Conservation (phyloP, 2,888 invertebrate genomes). For the Mylabris sibirica region DNA sequence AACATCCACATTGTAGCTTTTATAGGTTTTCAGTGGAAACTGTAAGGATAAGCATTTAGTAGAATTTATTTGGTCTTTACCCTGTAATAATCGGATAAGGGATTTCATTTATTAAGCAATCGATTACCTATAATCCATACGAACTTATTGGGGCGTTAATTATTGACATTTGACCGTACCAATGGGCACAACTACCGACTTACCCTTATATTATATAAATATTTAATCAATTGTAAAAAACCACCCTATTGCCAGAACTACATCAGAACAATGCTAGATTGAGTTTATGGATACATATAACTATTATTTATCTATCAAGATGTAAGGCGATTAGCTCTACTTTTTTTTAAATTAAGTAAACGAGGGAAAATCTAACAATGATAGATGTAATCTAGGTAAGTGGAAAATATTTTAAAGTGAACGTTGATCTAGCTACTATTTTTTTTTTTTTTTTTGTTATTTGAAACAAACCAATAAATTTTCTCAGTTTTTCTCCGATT, state of each 20-base stretch:
- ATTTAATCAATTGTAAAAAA: slow-evolving; percentile 21
- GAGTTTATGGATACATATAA: neutral
- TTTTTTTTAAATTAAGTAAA: neutral
- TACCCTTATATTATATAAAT: slow-evolving; percentile 21
- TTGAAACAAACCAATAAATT: slow-evolving; percentile 44
- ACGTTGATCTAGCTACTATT: neutral
- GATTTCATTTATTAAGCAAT: slow-evolving; percentile 58
- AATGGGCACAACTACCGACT: slow-evolving; percentile 23
- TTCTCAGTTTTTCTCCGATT: slow-evolving; percentile 39
- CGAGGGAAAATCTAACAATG: neutral
- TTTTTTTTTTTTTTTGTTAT: slow-evolving; percentile 14
- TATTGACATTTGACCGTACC: slow-evolving; percentile 49
- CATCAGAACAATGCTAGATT: neutral
- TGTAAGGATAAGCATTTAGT: slow-evolving; percentile 48
- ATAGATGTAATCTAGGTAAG: neutral
- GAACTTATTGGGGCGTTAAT: slow-evolving; percentile 51
- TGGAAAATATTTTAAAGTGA: slow-evolving; percentile 4
- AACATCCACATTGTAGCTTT: slow-evolving; percentile 41
- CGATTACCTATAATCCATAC: slow-evolving; percentile 55
- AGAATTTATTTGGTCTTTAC: slow-evolving; percentile 56
- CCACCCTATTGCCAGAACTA: neutral
- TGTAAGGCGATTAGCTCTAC: neutral
- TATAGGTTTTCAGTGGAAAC: slow-evolving; percentile 49
- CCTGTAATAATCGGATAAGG: slow-evolving; percentile 57
- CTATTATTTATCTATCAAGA: neutral